Conservation (phyloP, 1,140 invertebrate species). For the Maconellicoccus hirsutus region DNA sequence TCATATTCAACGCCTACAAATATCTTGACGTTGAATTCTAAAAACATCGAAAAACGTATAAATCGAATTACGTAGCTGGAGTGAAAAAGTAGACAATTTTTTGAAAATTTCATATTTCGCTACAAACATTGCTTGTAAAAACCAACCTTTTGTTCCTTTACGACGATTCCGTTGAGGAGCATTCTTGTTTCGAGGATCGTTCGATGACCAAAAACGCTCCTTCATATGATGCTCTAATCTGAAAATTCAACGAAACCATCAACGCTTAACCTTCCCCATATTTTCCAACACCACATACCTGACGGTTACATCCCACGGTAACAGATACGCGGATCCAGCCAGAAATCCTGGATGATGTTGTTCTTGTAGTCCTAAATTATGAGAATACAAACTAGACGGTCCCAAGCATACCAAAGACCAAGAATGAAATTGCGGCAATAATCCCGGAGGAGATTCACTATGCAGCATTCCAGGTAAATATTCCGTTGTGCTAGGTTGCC, state of each 20-base stretch:
- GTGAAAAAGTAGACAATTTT: too few species aligned
- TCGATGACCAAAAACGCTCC: conserved; percentile 26
- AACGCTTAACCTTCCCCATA: not conserved
- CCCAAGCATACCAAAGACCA: conserved; percentile 88
- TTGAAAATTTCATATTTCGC: not conserved
- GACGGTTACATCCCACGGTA: conserved; percentile 91
- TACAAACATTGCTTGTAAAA: not conserved
- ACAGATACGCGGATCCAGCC: conserved; percentile 73
- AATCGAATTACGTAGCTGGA: not conserved
- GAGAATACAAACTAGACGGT: conserved; percentile 79
- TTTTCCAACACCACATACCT: conserved; percentile 35
- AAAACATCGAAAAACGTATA: too few species aligned
- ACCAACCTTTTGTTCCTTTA: conserved; percentile 11
- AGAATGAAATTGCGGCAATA: conserved; percentile 81
- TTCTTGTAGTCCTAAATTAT: conserved; percentile 66
- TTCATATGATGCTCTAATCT: conserved; percentile 29
- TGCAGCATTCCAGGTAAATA: conserved; percentile 86
- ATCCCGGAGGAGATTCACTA: conserved; percentile 54
- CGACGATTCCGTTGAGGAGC: not conserved
- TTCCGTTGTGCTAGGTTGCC: conserved; percentile 74
- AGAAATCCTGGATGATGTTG: conserved; percentile 73
- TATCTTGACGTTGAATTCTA: conserved; percentile 74
- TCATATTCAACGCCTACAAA: conserved; percentile 96
- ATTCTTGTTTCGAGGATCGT: conserved; percentile 16
- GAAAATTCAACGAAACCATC: not conserved